Conservation (phyloP, 2,888 invertebrate species). For the Aporophyla nigra region DNA sequence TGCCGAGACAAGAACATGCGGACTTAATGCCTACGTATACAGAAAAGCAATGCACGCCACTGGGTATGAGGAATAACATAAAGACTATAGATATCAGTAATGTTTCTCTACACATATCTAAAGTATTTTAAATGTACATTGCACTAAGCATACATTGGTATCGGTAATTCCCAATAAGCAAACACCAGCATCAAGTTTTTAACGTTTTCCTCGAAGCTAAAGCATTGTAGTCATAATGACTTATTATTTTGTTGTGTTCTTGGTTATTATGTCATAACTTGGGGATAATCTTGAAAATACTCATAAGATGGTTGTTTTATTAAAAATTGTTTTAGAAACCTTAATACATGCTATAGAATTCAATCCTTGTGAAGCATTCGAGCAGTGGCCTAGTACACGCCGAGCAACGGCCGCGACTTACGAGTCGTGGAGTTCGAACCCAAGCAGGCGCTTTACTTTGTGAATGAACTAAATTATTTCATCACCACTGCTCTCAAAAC, state of each 20-base stretch:
- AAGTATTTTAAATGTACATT: not conserved
- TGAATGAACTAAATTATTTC: no score
- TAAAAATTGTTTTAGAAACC: no score
- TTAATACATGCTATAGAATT: no score
- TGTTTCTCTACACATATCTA: not conserved
- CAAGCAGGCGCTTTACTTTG: no score
- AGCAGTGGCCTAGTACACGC: no score
- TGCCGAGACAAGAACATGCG: no score
- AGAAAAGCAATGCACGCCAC: no score
- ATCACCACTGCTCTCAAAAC: no score
- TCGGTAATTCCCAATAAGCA: constrained; percentile 48
- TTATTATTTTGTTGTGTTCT: constrained; percentile 9
- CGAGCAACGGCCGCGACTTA: no score
- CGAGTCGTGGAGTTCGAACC: no score
- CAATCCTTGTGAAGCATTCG: no score
- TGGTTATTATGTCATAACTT: not conserved
- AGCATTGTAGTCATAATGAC: not conserved
- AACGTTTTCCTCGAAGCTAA: constrained; percentile 44
- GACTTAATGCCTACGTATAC: no score
- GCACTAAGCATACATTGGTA: not conserved
- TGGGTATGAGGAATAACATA: not conserved
- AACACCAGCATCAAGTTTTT: not conserved
- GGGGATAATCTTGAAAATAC: not conserved
- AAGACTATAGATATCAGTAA: not conserved
- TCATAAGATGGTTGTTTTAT: not conserved